These are phyloP conservation scores for Tauraco hartlaubi DNA, from an alignment of 2,797 vertebrate genomes.

Conservation along the genomic window DNA sequence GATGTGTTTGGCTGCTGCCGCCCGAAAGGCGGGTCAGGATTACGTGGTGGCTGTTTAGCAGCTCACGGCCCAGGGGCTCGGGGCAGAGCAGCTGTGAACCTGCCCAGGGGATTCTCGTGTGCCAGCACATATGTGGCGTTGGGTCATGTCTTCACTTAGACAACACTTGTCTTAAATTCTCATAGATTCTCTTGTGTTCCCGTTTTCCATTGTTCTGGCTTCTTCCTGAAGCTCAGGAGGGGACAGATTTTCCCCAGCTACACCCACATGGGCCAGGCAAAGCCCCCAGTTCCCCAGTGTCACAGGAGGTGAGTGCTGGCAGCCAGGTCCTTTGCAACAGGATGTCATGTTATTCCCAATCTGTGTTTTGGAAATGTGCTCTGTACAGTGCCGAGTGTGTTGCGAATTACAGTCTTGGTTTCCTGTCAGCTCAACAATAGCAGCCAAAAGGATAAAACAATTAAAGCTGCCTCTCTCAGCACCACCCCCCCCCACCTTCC, in stretches of 20 bases:
- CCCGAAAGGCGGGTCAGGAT: neutral
- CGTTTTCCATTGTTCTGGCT: neutral
- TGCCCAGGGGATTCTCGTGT: neutral
- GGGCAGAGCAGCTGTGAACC: neutral
- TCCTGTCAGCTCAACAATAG: slow-evolving; percentile 19
- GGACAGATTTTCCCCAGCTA: neutral
- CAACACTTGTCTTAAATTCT: neutral
- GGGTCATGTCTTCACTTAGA: neutral
- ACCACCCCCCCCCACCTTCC: neutral
- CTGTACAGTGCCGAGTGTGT: neutral
- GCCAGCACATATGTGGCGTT: fast-evolving
- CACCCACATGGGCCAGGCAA: neutral
- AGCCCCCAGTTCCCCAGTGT: fast-evolving
- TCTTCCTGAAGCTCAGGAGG: neutral
- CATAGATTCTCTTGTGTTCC: neutral
- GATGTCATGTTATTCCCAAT: neutral
- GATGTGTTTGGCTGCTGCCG: fast-evolving
- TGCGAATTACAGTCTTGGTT: neutral
- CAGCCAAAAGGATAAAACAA: slow-evolving; percentile 8
- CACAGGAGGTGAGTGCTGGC: neutral
- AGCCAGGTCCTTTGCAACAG: neutral
- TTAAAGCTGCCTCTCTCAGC: neutral
- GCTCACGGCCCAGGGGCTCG: neutral
- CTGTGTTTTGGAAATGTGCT: neutral
- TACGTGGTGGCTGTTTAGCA: neutral